Evolutionary conservation across 92 coral and sea anemone genomes (phyloP).

Genomic region (Metridium senile): DNA sequence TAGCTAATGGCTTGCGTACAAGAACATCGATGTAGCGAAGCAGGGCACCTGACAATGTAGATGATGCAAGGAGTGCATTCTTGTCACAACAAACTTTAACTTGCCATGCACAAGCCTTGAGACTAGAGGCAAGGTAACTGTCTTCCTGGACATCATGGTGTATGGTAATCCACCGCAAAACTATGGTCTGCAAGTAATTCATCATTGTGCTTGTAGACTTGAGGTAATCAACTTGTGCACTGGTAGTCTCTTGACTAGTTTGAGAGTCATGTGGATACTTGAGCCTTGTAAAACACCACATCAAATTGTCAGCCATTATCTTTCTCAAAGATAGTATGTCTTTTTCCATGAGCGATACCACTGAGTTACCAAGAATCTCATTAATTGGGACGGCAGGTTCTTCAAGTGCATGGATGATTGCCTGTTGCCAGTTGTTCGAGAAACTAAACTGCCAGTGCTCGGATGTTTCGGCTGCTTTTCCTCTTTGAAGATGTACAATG

Average conservation of each 20-base stretch:
- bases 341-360: slow-evolving; percentile 20
- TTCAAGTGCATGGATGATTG: slow-evolving; percentile 38
- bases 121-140: slow-evolving; percentile 1
- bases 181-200: slow-evolving; percentile 28
- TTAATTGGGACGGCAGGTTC: slow-evolving; percentile 30
- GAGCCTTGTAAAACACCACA: slow-evolving; percentile 50
- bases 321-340: slow-evolving; percentile 9
- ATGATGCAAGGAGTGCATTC: slow-evolving; percentile 30
- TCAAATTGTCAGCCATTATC: slow-evolving; percentile 37
- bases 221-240: slow-evolving; percentile 1
- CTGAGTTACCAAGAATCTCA: slow-evolving; percentile 11
- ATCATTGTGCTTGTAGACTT: slow-evolving; percentile 19
- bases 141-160: slow-evolving; percentile 25
- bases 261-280: slow-evolving; percentile 19
- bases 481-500: slow-evolving; percentile 34
- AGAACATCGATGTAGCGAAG: slow-evolving; percentile 15
- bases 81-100: slow-evolving; percentile 36
- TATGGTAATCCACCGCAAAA: slow-evolving; percentile 33
- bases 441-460: slow-evolving; percentile 28
- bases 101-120: slow-evolving; percentile 37
- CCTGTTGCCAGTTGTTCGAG: slow-evolving; percentile 38
- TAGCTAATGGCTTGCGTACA: slow-evolving; percentile 38
- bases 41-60: slow-evolving; percentile 34
- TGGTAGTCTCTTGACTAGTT: neutral
- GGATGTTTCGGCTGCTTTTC: slow-evolving; percentile 1